phyloP scores from a whole-genome alignment of 2,888 invertebrate species.

The Aphodius sticticus region DNA sequence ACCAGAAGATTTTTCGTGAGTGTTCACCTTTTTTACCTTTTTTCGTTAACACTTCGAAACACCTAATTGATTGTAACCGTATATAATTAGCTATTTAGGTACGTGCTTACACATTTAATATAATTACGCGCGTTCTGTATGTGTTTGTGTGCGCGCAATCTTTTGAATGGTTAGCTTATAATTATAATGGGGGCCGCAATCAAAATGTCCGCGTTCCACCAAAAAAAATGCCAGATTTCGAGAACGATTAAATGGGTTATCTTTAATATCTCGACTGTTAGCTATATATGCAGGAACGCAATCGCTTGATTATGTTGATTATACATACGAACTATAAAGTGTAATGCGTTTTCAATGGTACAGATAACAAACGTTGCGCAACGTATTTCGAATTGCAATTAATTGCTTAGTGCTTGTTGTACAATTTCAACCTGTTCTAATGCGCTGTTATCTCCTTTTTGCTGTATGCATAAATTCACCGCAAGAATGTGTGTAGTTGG shows the following conservation, averaged over 20 bases:
- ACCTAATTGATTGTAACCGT: background rate
- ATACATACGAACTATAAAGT: background rate
- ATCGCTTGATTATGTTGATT: conserved; percentile 4
- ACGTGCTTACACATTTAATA: conserved; percentile 4
- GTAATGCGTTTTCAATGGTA: background rate
- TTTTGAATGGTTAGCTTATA: background rate
- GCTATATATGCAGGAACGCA: background rate
- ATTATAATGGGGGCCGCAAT: background rate
- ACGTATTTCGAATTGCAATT: background rate
- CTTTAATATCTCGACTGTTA: background rate
- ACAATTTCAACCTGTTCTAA: background rate
- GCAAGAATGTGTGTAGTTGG: background rate
- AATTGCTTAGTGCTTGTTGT: background rate
- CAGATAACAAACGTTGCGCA: background rate
- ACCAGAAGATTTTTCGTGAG: background rate
- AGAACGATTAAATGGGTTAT: background rate
- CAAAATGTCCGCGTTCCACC: background rate
- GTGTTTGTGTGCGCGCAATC: background rate
- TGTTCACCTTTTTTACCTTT: background rate
- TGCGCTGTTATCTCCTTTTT: background rate
- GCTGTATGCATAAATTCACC: background rate
- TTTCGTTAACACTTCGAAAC: background rate
- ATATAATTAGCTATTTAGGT: background rate
- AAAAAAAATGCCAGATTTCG: background rate
- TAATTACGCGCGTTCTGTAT: background rate